Percentiles rank a stretch among this genome's conserved stretches.
These are phyloP conservation scores for Martes flavigula DNA, from an alignment of 2,797 vertebrate species.

Conservation along the genomic window DNA sequence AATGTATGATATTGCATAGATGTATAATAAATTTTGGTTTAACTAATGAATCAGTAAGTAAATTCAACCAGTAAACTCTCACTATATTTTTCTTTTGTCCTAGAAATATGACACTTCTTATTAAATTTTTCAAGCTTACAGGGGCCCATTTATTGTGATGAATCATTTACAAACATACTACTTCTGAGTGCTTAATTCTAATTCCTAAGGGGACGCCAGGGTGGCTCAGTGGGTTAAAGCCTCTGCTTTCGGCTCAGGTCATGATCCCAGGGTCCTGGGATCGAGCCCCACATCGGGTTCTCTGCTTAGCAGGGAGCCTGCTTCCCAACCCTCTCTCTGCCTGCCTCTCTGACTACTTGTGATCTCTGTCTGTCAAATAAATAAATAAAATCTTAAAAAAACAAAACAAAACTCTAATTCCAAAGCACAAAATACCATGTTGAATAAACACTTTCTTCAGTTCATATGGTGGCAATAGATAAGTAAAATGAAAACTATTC, in stretches of 20 bases:
- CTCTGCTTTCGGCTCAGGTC: too few species aligned
- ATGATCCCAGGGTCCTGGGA: too few species aligned
- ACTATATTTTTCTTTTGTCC: neutral
- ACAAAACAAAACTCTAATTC: neutral
- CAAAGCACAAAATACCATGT: neutral
- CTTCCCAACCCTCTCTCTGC: too few species aligned
- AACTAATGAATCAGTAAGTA: neutral
- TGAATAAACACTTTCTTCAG: neutral
- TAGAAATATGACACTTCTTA: neutral
- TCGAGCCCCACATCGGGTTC: too few species aligned
- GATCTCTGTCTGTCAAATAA: too few species aligned
- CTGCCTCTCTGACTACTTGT: too few species aligned
- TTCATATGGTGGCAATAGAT: neutral
- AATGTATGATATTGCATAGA: neutral
- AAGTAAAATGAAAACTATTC: neutral
- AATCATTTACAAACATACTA: neutral
- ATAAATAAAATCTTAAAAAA: too few species aligned
- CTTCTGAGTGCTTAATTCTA: neutral
- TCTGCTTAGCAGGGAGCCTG: too few species aligned
- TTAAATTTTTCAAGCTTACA: neutral
- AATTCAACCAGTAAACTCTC: neutral
- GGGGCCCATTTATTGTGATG: neutral
- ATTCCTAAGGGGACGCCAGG: neutral
- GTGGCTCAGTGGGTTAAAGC: too few species aligned
- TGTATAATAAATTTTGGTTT: neutral